A percentile compares a stretch with the other conserved stretches of the same genome.
Conservation (phyloP, 2,113 vertebrate genomes). For the Upupa epops region DNA sequence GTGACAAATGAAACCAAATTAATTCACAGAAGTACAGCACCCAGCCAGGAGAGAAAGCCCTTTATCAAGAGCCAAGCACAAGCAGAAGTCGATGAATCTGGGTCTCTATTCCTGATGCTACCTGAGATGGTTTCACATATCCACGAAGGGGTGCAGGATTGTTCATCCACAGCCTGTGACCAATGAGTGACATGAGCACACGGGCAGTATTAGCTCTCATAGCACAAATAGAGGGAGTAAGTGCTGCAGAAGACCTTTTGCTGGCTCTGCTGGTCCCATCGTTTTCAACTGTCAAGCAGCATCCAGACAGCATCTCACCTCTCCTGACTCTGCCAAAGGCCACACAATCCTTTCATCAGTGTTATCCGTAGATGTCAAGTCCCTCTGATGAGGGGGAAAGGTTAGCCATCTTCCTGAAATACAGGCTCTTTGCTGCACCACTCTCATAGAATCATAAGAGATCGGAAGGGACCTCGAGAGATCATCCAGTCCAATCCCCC, state of each 20-base stretch:
- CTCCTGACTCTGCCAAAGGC: neutral
- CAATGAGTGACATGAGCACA: fast-evolving
- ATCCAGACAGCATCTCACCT: neutral
- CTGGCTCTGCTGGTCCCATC: neutral
- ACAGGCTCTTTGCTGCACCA: neutral
- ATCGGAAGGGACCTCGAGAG: too few relatives aligned
- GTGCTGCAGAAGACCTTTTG: neutral
- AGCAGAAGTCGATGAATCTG: neutral
- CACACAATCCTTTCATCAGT: neutral
- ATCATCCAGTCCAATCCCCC: too few relatives aligned
- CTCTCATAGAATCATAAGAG: too few relatives aligned
- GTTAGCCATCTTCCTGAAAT: neutral
- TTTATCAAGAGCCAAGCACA: neutral
- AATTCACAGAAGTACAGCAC: neutral
- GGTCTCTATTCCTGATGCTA: neutral
- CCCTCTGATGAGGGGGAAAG: neutral
- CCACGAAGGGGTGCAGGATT: fast-evolving
- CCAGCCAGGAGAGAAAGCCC: neutral
- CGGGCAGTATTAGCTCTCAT: fast-evolving
- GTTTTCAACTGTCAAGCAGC: neutral
- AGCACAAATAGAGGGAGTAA: neutral
- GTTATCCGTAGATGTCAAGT: neutral
- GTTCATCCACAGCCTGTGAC: fast-evolving
- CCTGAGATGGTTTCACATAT: neutral
- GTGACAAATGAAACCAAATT: neutral